These are phyloP conservation scores for Ptiloglossa arizonensis DNA, from an alignment of 1,140 invertebrate genomes.

Conservation along the genomic window DNA sequence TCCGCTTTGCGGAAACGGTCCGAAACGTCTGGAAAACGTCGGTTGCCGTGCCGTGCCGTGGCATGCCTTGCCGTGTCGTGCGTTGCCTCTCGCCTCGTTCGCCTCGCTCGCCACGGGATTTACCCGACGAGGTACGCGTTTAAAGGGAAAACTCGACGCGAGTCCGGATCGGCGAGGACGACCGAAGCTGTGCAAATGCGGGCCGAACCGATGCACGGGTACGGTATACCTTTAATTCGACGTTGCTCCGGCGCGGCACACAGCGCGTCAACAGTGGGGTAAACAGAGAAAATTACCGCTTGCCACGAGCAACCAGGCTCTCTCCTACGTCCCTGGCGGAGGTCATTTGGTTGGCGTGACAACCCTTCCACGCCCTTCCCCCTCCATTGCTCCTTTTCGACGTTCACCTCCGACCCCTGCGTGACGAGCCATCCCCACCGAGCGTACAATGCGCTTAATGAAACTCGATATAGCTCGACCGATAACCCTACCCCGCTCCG, in stretches of 20 bases:
- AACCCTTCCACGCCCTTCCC: constrained; percentile 44
- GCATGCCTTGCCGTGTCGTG: too few species aligned
- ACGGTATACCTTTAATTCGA: constrained; percentile 30
- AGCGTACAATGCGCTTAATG: constrained; percentile 72
- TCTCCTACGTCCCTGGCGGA: constrained; percentile 33
- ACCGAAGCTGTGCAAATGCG: neutral
- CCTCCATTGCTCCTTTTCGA: constrained; percentile 37
- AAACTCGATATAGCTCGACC: constrained; percentile 67
- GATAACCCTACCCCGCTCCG: constrained; percentile 54
- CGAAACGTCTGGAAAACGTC: constrained; percentile 3
- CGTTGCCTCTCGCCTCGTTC: neutral
- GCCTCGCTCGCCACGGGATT: neutral
- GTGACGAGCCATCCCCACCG: constrained; percentile 50
- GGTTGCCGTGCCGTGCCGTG: neutral
- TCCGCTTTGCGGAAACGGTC: constrained; percentile 5
- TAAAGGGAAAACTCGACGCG: too few species aligned
- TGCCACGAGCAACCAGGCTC: constrained; percentile 49
- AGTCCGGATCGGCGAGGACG: too few species aligned
- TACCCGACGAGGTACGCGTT: neutral
- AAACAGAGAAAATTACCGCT: constrained; percentile 70
- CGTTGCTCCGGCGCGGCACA: constrained; percentile 10
- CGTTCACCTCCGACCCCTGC: constrained; percentile 43
- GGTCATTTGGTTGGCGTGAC: constrained; percentile 65
- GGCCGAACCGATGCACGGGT: constrained; percentile 4
- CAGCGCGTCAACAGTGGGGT: constrained; percentile 60